phyloP scores from a whole-genome alignment of 2,113 vertebrate species.

The Clarias gariepinus region DNA sequence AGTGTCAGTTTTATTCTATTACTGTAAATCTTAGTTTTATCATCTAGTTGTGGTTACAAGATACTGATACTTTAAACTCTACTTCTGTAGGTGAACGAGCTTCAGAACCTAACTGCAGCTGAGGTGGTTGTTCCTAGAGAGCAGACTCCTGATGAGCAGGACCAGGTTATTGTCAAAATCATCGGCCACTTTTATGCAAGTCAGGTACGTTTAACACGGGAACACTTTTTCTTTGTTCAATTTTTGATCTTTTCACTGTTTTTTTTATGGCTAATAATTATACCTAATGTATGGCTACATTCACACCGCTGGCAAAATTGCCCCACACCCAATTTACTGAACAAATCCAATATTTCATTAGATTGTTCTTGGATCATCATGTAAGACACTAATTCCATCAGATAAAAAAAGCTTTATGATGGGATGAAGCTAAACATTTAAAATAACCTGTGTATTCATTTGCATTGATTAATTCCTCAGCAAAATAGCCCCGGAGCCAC shows the following conservation, averaged over 20 bases:
- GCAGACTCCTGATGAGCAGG: constrained; percentile 91
- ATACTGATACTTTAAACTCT: not conserved
- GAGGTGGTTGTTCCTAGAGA: constrained; percentile 94
- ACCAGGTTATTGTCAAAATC: constrained; percentile 96
- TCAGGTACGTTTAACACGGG: constrained; percentile 75
- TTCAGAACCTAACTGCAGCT: constrained; percentile 92
- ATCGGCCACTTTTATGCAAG: constrained; percentile 97
- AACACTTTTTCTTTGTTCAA: not conserved
- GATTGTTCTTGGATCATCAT: not conserved
- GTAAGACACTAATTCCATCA: not conserved
- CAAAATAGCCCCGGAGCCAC: not conserved
- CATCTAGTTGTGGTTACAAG: not conserved
- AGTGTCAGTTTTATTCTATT: not conserved
- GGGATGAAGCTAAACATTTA: not conserved
- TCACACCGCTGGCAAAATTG: too few species aligned
- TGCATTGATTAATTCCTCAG: not conserved
- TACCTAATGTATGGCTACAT: too few species aligned
- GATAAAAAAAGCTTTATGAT: not conserved
- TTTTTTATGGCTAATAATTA: not conserved
- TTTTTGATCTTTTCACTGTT: not conserved
- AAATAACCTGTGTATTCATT: not conserved
- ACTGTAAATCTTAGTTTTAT: not conserved
- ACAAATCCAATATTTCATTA: too few species aligned
- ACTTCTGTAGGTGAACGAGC: constrained; percentile 83
- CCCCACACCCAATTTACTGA: too few species aligned